A percentile compares a stretch with the other conserved stretches of the same genome.
phyloP scores from a whole-genome alignment of 2,888 invertebrate species.

The Oxycera nigricornis region DNA sequence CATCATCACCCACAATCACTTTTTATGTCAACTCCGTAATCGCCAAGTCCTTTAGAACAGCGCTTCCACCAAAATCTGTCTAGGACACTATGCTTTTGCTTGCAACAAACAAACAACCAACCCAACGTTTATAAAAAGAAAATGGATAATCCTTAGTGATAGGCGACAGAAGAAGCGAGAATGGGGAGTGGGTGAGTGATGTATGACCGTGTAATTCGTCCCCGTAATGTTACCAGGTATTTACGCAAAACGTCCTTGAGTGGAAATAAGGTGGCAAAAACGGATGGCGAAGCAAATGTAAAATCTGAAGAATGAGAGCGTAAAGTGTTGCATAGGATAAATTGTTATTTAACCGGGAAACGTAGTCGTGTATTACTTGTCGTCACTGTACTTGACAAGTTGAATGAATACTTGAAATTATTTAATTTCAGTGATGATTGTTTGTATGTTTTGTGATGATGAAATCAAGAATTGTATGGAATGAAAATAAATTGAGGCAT shows the following conservation, averaged over 20 bases:
- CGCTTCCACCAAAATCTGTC: background rate
- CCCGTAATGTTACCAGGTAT: background rate
- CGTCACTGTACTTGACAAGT: background rate
- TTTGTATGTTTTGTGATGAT: too few species aligned
- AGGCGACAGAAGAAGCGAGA: background rate
- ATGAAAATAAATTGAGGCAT: too few species aligned
- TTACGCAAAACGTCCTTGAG: background rate
- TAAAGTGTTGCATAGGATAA: background rate
- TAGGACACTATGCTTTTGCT: too few species aligned
- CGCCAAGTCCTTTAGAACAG: too few species aligned
- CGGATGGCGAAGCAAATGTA: too few species aligned
- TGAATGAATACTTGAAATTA: background rate
- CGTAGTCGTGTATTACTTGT: background rate
- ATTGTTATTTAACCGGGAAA: background rate
- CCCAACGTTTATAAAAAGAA: background rate
- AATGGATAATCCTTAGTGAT: background rate
- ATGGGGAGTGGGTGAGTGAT: background rate
- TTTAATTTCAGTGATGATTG: background rate
- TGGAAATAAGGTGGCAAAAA: too few species aligned
- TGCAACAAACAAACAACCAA: background rate
- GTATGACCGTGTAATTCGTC: slow-evolving; percentile 1
- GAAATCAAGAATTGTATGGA: too few species aligned
- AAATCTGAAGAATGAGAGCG: background rate
- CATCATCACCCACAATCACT: too few species aligned
- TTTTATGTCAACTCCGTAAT: too few species aligned